phyloP scores from a whole-genome alignment of 2,888 invertebrate species.

The Nephrotoma appendiculata region DNA sequence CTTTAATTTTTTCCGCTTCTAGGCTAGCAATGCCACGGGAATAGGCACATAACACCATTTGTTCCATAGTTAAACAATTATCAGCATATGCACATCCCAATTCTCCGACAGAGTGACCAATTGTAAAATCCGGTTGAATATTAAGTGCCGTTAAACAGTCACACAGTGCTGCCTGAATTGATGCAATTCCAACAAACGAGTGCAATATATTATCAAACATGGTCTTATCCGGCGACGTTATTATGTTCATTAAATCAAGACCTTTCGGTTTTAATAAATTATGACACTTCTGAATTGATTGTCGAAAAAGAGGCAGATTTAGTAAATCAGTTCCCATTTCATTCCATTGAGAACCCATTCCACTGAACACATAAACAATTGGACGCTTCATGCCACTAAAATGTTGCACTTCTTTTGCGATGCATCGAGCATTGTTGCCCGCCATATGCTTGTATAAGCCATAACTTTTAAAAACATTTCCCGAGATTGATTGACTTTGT shows the following conservation, averaged over 20 bases:
- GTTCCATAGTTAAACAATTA: constrained; percentile 73
- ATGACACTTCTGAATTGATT: constrained; percentile 49
- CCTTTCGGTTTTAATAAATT: constrained; percentile 42
- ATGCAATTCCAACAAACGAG: constrained; percentile 61
- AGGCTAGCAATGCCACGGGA: constrained; percentile 63
- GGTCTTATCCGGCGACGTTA: constrained; percentile 44
- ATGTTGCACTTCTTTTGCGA: constrained; percentile 43
- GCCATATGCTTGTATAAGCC: constrained; percentile 33
- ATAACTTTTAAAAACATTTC: constrained; percentile 65
- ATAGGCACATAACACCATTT: constrained; percentile 74
- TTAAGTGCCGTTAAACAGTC: constrained; percentile 47
- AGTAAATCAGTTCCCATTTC: constrained; percentile 69
- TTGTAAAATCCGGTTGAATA: constrained; percentile 55
- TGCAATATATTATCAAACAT: constrained; percentile 49
- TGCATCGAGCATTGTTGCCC: constrained; percentile 21
- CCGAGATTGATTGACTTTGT: constrained; percentile 40
- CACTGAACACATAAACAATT: constrained; percentile 81
- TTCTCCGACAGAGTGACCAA: constrained; percentile 35
- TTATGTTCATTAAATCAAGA: constrained; percentile 45
- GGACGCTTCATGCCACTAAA: constrained; percentile 50
- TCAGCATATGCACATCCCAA: constrained; percentile 33
- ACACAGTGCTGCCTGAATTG: constrained; percentile 45
- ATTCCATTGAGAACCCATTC: constrained; percentile 82
- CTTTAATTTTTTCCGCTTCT: constrained; percentile 52
- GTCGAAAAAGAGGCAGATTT: constrained; percentile 51